Evolutionary conservation across 1,140 invertebrate species (phyloP), one percentile per base, ranked within the genome.

Genomic region (Kradibia gibbosae): DNA sequence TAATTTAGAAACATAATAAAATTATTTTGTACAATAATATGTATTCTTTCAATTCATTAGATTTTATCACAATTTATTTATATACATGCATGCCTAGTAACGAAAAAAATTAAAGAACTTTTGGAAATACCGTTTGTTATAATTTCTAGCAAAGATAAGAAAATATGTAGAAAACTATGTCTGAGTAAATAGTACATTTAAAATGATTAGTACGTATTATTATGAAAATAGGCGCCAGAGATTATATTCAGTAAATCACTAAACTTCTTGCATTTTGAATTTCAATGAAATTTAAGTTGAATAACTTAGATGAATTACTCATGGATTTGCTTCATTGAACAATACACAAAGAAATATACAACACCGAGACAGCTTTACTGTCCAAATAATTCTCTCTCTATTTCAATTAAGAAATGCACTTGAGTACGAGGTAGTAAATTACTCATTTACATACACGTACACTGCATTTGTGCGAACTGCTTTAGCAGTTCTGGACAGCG

Each of bases 401-500:
- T 39, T 67, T 67, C 20, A 67, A 4, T 67, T 17, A 39, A 67
- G 20, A 36, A 34, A 28, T 67, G 34, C 20, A 39, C 34, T 67
- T 39, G 17, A 5, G 1, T 53, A 53, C 50, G 50, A 53, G 20
- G 15, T 20, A 5, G 34, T 11, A 39, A 20, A 67, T 67, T 67
- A 67, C 34, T 67, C 34, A 67, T 67, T 67, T 67, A 17, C 62
- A 67, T 36, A n/a, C n/a, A n/a, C 22, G n/a, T 67, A 39, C 11
- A 39, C 20, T 67, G 22, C 25, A 28, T 65, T 65, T 67, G 20
- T 39, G 17, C 22, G n/a, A 67, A n/a, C 34, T 67, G 34, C n/a
- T 36, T 7, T 39, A n/a, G 34, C 36, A 67, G 62, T 67, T 67
- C 62, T 67, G 20, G 36, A 67, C 62, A 67, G 34, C 36, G 34